Percentiles rank a stretch among this genome's conserved stretches.
These are phyloP conservation scores for Rhagologus leucostigma DNA, from an alignment of 2,113 vertebrate genomes.

Conservation along the genomic window DNA sequence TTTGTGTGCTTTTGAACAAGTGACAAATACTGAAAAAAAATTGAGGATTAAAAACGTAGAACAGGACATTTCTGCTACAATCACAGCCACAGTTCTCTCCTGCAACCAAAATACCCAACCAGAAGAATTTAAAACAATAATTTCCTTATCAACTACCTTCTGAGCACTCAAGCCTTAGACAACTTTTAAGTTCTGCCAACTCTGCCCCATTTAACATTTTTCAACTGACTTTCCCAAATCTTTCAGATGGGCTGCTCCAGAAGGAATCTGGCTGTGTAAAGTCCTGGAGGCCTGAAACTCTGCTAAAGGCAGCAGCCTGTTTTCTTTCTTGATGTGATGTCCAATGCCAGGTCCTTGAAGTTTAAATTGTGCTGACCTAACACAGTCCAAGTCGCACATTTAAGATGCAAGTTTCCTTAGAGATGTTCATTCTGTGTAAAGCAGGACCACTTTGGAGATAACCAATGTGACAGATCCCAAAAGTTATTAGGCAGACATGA, in stretches of 20 bases:
- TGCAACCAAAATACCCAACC: slow-evolving; percentile 16
- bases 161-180: slow-evolving; percentile 23
- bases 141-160: slow-evolving; percentile 31
- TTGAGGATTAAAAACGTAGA: background rate
- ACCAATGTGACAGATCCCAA: slow-evolving; percentile 42
- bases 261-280: slow-evolving; percentile 50
- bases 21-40: background rate
- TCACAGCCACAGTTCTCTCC: slow-evolving; percentile 14
- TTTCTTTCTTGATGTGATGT: slow-evolving; percentile 56
- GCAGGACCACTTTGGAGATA: slow-evolving; percentile 35
- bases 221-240: slow-evolving; percentile 21
- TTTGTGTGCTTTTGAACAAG: background rate
- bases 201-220: slow-evolving; percentile 37
- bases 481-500: slow-evolving; percentile 38
- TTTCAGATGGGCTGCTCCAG: slow-evolving; percentile 56
- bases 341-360: slow-evolving; percentile 51
- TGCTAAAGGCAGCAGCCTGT: slow-evolving; percentile 29
- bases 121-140: background rate
- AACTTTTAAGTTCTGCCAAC: slow-evolving; percentile 21
- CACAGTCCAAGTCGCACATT: slow-evolving; percentile 46
- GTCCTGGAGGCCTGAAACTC: slow-evolving; percentile 55
- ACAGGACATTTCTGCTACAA: slow-evolving; percentile 5
- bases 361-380: slow-evolving; percentile 51
- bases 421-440: slow-evolving; percentile 49
- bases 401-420: slow-evolving; percentile 37